Evolutionary conservation across 2,888 invertebrate species (phyloP).

Genomic region (Noctua pronuba): DNA sequence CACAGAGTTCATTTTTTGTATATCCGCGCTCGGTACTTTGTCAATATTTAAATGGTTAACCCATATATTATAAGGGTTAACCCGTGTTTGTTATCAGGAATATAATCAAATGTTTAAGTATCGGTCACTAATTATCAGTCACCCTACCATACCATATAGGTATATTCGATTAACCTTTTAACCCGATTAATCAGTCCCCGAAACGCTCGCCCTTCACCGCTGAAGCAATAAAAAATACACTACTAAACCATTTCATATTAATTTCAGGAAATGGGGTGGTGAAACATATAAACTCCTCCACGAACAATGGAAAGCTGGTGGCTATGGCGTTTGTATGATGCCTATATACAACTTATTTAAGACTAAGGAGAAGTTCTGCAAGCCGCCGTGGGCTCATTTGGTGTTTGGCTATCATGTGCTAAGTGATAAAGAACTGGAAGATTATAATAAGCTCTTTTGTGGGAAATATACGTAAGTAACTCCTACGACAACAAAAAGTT

Average conservation of each 20-base stretch:
- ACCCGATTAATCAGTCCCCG: background rate
- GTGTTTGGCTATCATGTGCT: conserved; percentile 80
- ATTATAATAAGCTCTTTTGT: conserved; percentile 73
- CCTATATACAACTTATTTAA: conserved; percentile 78
- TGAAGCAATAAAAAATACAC: background rate
- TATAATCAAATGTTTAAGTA: too few species aligned
- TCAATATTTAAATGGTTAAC: background rate
- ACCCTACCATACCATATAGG: too few species aligned
- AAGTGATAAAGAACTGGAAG: conserved; percentile 72
- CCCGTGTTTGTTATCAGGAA: too few species aligned
- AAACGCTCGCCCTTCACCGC: background rate
- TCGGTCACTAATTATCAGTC: too few species aligned
- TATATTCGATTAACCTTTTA: too few species aligned
- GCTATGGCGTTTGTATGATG: conserved; percentile 75
- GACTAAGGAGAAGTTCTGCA: conserved; percentile 48
- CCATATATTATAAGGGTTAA: background rate
- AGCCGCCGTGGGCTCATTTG: conserved; percentile 73
- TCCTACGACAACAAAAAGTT: background rate
- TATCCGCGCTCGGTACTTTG: too few species aligned
- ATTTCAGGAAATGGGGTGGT: conserved; percentile 92
- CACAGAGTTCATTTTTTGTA: too few species aligned
- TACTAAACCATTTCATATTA: background rate
- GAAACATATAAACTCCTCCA: conserved; percentile 91
- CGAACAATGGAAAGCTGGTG: conserved; percentile 91
- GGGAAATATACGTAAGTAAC: conserved; percentile 77